These are phyloP conservation scores for Busseola fusca DNA, from an alignment of 2,888 invertebrate genomes.

Conservation along the genomic window DNA sequence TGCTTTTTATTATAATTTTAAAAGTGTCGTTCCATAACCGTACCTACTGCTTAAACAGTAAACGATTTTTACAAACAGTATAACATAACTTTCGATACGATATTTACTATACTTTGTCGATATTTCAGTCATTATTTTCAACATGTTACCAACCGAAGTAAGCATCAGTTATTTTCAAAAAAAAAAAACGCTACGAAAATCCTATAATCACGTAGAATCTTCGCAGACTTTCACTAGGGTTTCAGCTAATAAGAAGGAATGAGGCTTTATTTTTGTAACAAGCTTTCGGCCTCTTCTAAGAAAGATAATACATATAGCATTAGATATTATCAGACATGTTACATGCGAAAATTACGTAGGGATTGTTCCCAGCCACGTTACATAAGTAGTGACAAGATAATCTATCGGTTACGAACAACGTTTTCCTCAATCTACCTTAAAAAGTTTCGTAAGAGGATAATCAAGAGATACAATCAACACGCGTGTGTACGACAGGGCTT, in stretches of 20 bases:
- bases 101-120: too few species aligned
- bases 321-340: constrained; percentile 51
- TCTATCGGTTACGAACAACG: constrained; percentile 48
- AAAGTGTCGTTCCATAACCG: too few species aligned
- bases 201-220: constrained; percentile 8
- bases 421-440: constrained; percentile 57
- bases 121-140: neutral
- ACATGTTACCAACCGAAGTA: neutral
- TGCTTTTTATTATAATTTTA: too few species aligned
- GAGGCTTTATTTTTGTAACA: constrained; percentile 41
- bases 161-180: constrained; percentile 7
- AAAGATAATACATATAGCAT: constrained; percentile 44
- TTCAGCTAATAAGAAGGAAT: constrained; percentile 37
- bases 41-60: too few species aligned
- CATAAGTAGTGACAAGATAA: constrained; percentile 57
- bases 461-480: constrained; percentile 40
- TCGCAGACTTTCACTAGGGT: constrained; percentile 30
- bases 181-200: constrained; percentile 9
- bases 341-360: constrained; percentile 49
- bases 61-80: too few species aligned
- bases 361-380: constrained; percentile 39
- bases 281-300: constrained; percentile 28
- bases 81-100: neutral
- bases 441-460: constrained; percentile 38
- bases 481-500: constrained; percentile 13